Conservation (phyloP, 2,113 vertebrate species). For the Chiloscyllium plagiosum region DNA sequence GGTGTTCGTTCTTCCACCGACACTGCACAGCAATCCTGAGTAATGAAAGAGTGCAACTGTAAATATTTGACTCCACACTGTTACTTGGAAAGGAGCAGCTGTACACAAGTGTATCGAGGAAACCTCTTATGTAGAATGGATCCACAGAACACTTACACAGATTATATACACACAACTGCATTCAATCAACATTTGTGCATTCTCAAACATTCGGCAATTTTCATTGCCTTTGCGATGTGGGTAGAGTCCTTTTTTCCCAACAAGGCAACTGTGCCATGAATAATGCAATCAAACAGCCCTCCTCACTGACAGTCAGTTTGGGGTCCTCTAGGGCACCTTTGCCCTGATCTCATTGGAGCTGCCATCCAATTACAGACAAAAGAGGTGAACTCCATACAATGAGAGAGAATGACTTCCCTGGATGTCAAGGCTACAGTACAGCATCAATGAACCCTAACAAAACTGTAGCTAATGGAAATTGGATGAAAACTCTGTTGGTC, state of each 20-base stretch:
- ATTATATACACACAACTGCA: not conserved
- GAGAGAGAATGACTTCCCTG: too few species aligned
- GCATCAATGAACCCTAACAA: too few species aligned
- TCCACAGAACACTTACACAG: not conserved
- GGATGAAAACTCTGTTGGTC: too few species aligned
- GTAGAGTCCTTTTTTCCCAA: not conserved
- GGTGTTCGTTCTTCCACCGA: not conserved
- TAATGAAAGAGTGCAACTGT: not conserved
- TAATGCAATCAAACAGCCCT: too few species aligned
- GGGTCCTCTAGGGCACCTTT: too few species aligned
- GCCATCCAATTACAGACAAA: too few species aligned
- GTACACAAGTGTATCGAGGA: not conserved
- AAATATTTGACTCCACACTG: not conserved
- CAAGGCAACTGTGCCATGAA: not conserved
- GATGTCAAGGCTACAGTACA: too few species aligned
- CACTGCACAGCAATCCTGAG: not conserved
- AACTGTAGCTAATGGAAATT: too few species aligned
- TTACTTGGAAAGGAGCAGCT: not conserved
- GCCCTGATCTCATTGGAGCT: too few species aligned
- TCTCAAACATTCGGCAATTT: not conserved
- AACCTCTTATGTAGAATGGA: not conserved
- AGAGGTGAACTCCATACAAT: too few species aligned
- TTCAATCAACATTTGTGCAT: not conserved
- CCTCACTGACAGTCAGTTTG: too few species aligned
- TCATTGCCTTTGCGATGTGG: not conserved